Evolutionary conservation across 1,140 invertebrate genomes (phyloP), one percentile per base, ranked within the genome.

Genomic region (Trichonephila inaurata): DNA sequence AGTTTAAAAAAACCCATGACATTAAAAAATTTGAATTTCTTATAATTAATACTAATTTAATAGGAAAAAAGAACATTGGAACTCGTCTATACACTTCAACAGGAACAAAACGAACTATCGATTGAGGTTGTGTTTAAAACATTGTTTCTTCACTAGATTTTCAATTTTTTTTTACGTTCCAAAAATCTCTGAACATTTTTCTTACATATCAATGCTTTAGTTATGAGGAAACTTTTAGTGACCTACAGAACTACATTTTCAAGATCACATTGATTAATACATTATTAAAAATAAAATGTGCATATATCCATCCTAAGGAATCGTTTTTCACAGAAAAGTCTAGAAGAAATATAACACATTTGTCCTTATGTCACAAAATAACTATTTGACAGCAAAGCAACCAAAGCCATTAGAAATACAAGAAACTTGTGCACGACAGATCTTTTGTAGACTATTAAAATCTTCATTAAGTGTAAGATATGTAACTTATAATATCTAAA

Each of bases 271-370:
- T 82, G 24, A 82, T 81, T 60, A 91, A 82, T 69, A 91, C 72
- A 18, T 81, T 91, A 91, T 91, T 81, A 91, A 91, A 91, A 91
- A 91, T 91, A 91, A 91, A 91, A 82, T 91, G 89, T 91, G 66
- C 77, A 91, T 82, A 91, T 91, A 81, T 91, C 28, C 60, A 61
- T 91, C 77, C 89, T 81, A 91, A 77, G 19, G 21, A 77, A 91
- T 81, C 40, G 33, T 40, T 91, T 77, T 60, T 91, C n/a, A 81
- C 72, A 77, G 89, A 33, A 61, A 81, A 24, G 12, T 60, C 72
- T 91, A 81, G 44, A 61, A 28, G 24, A 62, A 91, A 77, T 69
- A 91, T 91, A 91, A 91, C 89, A 91, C 72, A 62, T 81, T 33
- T 51, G 0, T 81, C 77, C 66, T 91, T n/a, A 60, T 60, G 61